Percentiles rank a stretch among this genome's conserved stretches.
phyloP scores from a whole-genome alignment of 1,140 invertebrate genomes.

The Heliconius nattereri region DNA sequence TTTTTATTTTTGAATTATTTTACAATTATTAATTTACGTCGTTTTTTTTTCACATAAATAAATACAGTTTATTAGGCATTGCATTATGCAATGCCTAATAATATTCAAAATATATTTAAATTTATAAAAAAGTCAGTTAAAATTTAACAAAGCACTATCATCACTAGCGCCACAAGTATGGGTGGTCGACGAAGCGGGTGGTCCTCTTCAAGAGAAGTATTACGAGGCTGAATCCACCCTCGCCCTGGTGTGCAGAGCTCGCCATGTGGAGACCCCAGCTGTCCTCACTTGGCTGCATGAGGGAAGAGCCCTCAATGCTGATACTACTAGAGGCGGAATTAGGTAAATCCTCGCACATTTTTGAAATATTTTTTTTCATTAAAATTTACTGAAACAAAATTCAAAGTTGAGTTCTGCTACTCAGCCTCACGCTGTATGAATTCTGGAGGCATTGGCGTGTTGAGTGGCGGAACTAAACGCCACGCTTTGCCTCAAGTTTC shows the following conservation, averaged over 20 bases:
- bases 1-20: no score
- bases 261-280: constrained; percentile 85
- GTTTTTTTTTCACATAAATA: no score
- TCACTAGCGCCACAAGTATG: constrained; percentile 86
- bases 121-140: not conserved
- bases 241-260: constrained; percentile 87
- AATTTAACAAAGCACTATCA: not conserved
- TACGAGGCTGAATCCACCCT: constrained; percentile 90
- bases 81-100: no score
- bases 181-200: constrained; percentile 87
- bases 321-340: constrained; percentile 87
- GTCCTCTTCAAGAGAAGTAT: constrained; percentile 86
- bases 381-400: no score
- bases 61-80: no score
- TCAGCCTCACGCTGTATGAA: no score
- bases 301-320: constrained; percentile 86
- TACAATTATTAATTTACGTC: not conserved
- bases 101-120: no score
- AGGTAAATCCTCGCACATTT: constrained; percentile 76
- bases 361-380: not conserved
- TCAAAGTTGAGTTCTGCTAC: no score
- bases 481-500: no score
- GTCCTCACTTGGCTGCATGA: constrained; percentile 88
- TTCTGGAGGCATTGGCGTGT: no score
- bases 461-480: no score